phyloP scores from a whole-genome alignment of 2,113 vertebrate genomes.

The Drymodes brunneopygia region DNA sequence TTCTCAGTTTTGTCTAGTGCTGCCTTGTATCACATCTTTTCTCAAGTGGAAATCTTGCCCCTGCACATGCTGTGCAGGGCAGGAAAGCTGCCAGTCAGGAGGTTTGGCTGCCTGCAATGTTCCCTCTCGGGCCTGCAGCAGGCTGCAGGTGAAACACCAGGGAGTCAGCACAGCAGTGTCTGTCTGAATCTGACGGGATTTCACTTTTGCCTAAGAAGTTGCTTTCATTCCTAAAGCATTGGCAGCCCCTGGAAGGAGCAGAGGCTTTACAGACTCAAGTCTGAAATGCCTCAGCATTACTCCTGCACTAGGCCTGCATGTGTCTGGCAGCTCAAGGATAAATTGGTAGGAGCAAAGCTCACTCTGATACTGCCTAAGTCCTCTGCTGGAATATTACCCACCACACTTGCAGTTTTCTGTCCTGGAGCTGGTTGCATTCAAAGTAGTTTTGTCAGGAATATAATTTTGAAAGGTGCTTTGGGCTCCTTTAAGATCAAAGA shows the following conservation, averaged over 20 bases:
- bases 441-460: conserved; percentile 56
- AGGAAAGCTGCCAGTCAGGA: not conserved
- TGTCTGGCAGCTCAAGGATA: not conserved
- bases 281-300: not conserved
- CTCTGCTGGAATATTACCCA: not conserved
- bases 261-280: not conserved
- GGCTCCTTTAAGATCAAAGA: conserved; percentile 68
- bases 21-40: not conserved
- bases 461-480: conserved; percentile 63
- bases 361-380: not conserved
- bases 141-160: not conserved
- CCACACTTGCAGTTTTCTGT: not conserved
- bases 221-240: not conserved
- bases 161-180: fast-evolving
- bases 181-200: fast-evolving
- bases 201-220: not conserved
- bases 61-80: not conserved
- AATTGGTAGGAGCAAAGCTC: not conserved
- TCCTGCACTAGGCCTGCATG: not conserved
- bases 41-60: not conserved
- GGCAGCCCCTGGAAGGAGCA: not conserved
- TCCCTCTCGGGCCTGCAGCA: not conserved
- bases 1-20: not conserved
- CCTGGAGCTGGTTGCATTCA: conserved; percentile 40
- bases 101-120: not conserved